Evolutionary conservation across 1,140 invertebrate genomes (phyloP).

Genomic region (Drosophila tani): DNA sequence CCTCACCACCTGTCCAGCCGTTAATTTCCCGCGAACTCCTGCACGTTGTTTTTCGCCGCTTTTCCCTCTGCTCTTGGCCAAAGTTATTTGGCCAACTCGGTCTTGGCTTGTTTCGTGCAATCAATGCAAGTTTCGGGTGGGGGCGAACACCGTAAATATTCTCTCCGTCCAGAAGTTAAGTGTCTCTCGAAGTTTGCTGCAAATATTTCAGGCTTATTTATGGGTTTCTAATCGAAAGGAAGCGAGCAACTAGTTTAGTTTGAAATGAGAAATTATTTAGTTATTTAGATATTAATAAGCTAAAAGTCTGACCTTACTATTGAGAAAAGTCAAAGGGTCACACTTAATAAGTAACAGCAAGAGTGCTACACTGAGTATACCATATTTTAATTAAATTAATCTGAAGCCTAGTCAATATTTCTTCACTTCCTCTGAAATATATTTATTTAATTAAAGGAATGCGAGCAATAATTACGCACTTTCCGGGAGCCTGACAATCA

Average conservation of each 20-base stretch:
- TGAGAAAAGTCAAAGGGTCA: too few species aligned
- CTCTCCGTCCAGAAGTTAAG: slow-evolving; percentile 15
- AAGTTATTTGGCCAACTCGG: slow-evolving; percentile 70
- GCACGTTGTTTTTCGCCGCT: slow-evolving; percentile 21
- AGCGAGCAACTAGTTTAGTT: slow-evolving; percentile 13
- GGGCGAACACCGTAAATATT: slow-evolving; percentile 38
- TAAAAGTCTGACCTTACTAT: too few species aligned
- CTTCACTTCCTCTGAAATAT: background rate
- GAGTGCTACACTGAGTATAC: too few species aligned
- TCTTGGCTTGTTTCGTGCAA: slow-evolving; percentile 63
- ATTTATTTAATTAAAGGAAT: slow-evolving; percentile 55
- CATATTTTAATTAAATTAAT: background rate
- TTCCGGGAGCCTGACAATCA: slow-evolving; percentile 37
- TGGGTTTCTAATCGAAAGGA: slow-evolving; percentile 41
- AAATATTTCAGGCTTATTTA: slow-evolving; percentile 47
- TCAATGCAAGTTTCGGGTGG: background rate
- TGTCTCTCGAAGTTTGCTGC: slow-evolving; percentile 39
- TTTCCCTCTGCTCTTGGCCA: slow-evolving; percentile 12
- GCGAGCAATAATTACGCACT: slow-evolving; percentile 53
- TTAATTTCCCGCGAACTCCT: slow-evolving; percentile 36
- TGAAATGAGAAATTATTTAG: background rate
- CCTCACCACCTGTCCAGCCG: slow-evolving; percentile 14
- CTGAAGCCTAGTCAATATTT: too few species aligned
- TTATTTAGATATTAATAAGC: too few species aligned
- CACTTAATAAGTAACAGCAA: too few species aligned